Evolutionary conservation across 2,888 invertebrate species (phyloP), one percentile per base, ranked within the genome.

Genomic region (Plutella xylostella): DNA sequence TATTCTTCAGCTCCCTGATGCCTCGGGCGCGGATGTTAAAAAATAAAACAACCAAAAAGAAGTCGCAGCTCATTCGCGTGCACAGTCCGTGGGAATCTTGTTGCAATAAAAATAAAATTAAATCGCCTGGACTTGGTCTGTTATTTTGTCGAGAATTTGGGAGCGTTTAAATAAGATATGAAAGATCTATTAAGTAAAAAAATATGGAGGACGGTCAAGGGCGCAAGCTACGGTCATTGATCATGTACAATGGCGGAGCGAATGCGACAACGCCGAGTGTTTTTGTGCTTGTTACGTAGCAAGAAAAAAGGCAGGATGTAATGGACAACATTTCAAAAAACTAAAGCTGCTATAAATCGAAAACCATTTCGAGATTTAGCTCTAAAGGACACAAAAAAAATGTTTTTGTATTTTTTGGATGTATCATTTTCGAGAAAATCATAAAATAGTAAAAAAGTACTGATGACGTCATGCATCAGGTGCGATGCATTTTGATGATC

Each of bases 31-130:
- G 35, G 37, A 37, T 19, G 37, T 37, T 6, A 12, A 20, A 12
- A 37, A 37, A 19, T 20, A 19, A 37, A 9, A 19, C 14, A 33
- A 33, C 15, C 14, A 33, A 33, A 37, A 37, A 18, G 33, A 15
- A n/a, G 33, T 33, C 33, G 37, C 20, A 18, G 14, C 11, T 62
- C 68, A 65, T 57, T 73, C 68, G 72, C 72, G 69, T 74, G 75
- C 66, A 69, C 51, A 60, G 61, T 64, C 63, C 80, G 80, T 80
- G 80, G 79, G 80, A 82, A 80, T 68, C 59, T 53, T 49, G 56
- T 52, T 64, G 69, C 68, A 70, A 72, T 68, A 72, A 71, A 63
- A 17, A 33, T 20, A 18, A 39, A 31, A 58, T 69, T 61, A 61
- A 63, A 61, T 58, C 55, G 47, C 15, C 25, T 15, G 17, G 34